Conservation (phyloP, 2,888 invertebrate species). For the Serripes groenlandicus region DNA sequence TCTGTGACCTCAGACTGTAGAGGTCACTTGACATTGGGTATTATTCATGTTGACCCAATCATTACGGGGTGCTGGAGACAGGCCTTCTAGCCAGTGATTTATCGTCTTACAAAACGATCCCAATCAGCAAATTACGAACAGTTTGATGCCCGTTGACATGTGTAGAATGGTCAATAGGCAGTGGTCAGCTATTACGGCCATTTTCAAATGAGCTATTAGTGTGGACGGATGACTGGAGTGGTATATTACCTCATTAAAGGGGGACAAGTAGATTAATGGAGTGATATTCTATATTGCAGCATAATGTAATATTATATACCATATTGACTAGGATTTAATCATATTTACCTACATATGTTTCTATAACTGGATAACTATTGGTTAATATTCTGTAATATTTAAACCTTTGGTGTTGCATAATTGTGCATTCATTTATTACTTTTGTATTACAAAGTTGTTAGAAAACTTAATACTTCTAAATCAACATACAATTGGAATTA, state of each 20-base stretch:
- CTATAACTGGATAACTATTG: too few relatives aligned
- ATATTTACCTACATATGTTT: too few relatives aligned
- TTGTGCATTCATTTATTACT: too few relatives aligned
- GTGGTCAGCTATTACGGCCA: not conserved
- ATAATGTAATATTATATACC: not conserved
- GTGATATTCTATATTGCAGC: not conserved
- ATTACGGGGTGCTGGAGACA: conserved; percentile 18
- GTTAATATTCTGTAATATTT: too few relatives aligned
- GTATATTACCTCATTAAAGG: not conserved
- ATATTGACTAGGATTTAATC: not conserved
- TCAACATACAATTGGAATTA: too few relatives aligned
- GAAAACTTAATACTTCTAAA: too few relatives aligned
- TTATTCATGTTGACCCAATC: conserved; percentile 20
- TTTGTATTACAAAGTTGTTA: too few relatives aligned
- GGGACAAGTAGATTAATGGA: conserved; percentile 6
- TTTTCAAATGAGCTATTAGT: not conserved
- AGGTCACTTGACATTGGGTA: conserved; percentile 18
- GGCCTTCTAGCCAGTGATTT: conserved; percentile 5
- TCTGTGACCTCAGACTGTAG: conserved; percentile 7
- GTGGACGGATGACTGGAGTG: conserved; percentile 5
- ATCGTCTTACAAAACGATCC: not conserved
- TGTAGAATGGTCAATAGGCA: not conserved
- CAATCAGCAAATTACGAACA: not conserved
- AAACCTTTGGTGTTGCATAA: too few relatives aligned
- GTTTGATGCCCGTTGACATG: not conserved